Percentiles rank a stretch among this genome's conserved stretches.
These are phyloP conservation scores for Microcaecilia unicolor DNA, from an alignment of 2,797 vertebrate species.

Conservation along the genomic window DNA sequence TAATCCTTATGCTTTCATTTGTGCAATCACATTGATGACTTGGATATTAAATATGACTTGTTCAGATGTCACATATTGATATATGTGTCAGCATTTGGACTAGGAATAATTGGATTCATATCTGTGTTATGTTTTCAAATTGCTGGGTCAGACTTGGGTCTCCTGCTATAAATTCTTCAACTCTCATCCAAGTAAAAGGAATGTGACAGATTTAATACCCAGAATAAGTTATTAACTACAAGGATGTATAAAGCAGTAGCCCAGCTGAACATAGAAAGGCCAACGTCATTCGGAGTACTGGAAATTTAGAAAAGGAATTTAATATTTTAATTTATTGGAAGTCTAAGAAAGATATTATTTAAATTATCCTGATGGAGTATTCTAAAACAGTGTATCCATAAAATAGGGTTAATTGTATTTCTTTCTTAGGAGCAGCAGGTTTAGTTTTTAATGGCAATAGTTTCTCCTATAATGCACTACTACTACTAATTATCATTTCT, in stretches of 20 bases:
- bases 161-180: constrained; percentile 55
- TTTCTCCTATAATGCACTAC: too few relatives aligned
- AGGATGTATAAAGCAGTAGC: constrained; percentile 44
- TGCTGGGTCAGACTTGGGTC: constrained; percentile 54
- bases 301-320: constrained; percentile 7
- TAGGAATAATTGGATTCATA: constrained; percentile 55
- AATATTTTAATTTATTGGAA: constrained; percentile 26
- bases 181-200: constrained; percentile 49
- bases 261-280: constrained; percentile 14
- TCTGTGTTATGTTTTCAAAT: constrained; percentile 58
- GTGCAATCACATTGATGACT: constrained; percentile 33
- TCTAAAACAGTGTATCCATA: constrained; percentile 6
- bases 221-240: constrained; percentile 65
- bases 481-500: too few relatives aligned
- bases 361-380: constrained; percentile 7
- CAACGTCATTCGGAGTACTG: too few relatives aligned
- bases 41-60: constrained; percentile 37
- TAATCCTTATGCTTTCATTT: constrained; percentile 31
- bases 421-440: too few relatives aligned
- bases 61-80: constrained; percentile 31
- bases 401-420: neutral
- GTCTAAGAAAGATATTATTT: constrained; percentile 13
- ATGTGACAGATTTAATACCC: constrained; percentile 67
- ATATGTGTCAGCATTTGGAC: constrained; percentile 38
- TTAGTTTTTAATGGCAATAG: too few relatives aligned